Evolutionary conservation across 2,113 vertebrate species (phyloP), one percentile per base, ranked within the genome.

Genomic region (Alectura lathami): DNA sequence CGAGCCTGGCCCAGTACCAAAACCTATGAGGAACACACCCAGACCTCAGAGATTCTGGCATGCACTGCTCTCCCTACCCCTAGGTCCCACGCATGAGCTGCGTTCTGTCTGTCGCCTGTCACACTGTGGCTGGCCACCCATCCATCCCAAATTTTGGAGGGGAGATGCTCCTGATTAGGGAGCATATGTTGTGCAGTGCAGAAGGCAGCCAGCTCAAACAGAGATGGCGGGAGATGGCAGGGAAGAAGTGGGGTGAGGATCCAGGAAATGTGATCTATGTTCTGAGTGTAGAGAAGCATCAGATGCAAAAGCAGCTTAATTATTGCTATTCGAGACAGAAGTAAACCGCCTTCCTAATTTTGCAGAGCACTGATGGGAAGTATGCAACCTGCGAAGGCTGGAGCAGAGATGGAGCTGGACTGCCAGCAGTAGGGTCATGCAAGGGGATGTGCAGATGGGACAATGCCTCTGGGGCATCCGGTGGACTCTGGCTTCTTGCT

Each of bases 271-370:
- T 50, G 68, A 66, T 89, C 57, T 5, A 13, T 34, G 30, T 6
- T 83, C 12, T 0, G 64, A 68, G 26, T 0, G 0, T 64, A 24
- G 40, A 81, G 75, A 77, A 80, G 43, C 88, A 76, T 93, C 90
- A 79, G 90, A 88, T 90, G 84, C 64, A 78, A 81, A 85, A 89
- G 18, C 54, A 12, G 95, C 85, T 80, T 93, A 74, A 94, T 95
- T 77, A 63, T 21, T 45, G 42, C 63, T 68, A 70, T 91, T 77
- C 50, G 67, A 94, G 68, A 51, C 84, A 77, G 82, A 91, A 96
- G 75, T 80, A 59, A 91, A 85, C 54, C 79, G 78, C 67, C 42
- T 85, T 76, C 74, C 89, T 79, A 38, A 82, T 94, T 92, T 89
- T 77, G 54, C 78, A 40, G 78, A 68, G 81, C 0, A 0, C 59